Evolutionary conservation across 2,797 vertebrate genomes (phyloP).

Genomic region (Prunella strophiata): DNA sequence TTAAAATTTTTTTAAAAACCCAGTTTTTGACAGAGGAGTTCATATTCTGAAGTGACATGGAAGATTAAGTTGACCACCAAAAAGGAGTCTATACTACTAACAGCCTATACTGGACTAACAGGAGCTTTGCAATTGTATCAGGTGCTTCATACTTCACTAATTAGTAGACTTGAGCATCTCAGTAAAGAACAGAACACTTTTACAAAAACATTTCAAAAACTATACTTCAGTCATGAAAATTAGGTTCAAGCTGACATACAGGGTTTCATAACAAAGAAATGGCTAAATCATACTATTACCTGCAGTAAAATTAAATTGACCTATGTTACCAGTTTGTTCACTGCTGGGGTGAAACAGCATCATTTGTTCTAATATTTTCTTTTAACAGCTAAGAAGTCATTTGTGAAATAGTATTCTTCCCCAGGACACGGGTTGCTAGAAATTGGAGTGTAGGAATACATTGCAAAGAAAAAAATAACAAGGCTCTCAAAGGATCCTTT

Average conservation of each 20-base stretch:
- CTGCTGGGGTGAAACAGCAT: background rate
- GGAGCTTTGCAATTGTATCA: background rate
- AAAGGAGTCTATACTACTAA: background rate
- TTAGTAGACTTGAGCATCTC: background rate
- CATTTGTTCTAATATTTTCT: background rate
- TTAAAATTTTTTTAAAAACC: background rate
- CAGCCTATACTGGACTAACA: background rate
- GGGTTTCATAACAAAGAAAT: background rate
- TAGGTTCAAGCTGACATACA: background rate
- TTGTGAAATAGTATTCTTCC: background rate
- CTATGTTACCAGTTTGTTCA: background rate
- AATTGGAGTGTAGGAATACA: background rate
- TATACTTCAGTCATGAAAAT: background rate
- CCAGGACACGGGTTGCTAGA: background rate
- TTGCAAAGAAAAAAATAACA: background rate
- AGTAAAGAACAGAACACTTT: background rate
- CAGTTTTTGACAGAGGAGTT: background rate
- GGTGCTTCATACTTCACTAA: background rate
- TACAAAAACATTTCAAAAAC: background rate
- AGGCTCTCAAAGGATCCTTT: background rate
- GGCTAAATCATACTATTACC: background rate
- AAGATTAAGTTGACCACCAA: background rate
- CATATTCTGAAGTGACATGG: background rate
- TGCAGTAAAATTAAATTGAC: slow-evolving; percentile 39
- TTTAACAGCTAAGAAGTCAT: background rate